Conservation (phyloP, 2,888 invertebrate species). For the Gastracanthus pulcherrimus region DNA sequence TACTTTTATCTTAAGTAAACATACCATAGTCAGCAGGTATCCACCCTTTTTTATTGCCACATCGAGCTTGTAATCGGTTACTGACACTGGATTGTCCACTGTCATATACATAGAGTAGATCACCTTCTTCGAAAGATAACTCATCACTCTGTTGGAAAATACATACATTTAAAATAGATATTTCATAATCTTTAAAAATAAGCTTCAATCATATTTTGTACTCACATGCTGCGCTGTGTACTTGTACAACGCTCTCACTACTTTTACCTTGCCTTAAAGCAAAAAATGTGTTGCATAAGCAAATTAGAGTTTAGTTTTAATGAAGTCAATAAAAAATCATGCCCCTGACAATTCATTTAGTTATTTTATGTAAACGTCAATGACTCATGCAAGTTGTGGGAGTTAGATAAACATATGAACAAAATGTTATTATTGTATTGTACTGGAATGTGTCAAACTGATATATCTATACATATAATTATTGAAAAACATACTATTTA, state of each 20-base stretch:
- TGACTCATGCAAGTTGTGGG: constrained; percentile 5
- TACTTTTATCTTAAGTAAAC: constrained; percentile 7
- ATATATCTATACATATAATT: neutral
- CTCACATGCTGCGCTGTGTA: constrained; percentile 81
- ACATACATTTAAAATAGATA: constrained; percentile 33
- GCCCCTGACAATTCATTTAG: neutral
- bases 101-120: constrained; percentile 81
- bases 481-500: neutral
- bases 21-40: constrained; percentile 83
- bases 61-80: constrained; percentile 80
- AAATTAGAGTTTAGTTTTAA: neutral
- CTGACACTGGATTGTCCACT: constrained; percentile 75
- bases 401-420: neutral
- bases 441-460: neutral
- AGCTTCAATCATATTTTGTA: constrained; percentile 45
- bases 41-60: constrained; percentile 79
- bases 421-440: neutral
- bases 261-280: constrained; percentile 79
- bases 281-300: constrained; percentile 44
- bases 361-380: neutral
- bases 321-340: neutral
- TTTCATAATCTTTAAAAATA: neutral
- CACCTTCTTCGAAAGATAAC: constrained; percentile 83
- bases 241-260: constrained; percentile 80
- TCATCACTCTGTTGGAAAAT: constrained; percentile 78